phyloP scores from a whole-genome alignment of 2,113 vertebrate species.

The Amia ocellicauda region DNA sequence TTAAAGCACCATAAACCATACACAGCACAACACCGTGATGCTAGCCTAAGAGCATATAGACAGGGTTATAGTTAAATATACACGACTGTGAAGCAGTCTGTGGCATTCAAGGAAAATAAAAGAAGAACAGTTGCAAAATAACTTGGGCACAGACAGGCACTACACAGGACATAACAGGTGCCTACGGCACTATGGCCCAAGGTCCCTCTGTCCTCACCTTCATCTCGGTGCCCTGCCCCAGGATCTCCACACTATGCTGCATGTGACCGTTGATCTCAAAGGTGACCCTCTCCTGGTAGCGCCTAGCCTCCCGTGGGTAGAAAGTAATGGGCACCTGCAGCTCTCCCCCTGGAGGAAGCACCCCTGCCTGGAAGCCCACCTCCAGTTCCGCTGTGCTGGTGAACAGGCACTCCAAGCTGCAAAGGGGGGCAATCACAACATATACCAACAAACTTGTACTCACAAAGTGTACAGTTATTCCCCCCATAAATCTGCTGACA shows the following conservation, averaged over 20 bases:
- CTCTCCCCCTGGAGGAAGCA: conserved; percentile 62
- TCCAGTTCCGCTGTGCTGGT: conserved; percentile 60
- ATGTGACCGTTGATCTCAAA: conserved; percentile 75
- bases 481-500: too few species aligned
- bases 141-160: too few species aligned
- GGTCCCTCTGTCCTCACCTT: conserved; percentile 67
- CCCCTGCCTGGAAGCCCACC: conserved; percentile 51
- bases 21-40: not conserved
- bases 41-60: too few species aligned
- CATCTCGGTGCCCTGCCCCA: conserved; percentile 74
- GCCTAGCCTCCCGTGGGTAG: conserved; percentile 62
- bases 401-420: conserved; percentile 76
- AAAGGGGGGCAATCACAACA: not conserved
- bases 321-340: conserved; percentile 72
- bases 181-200: too few species aligned
- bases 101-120: too few species aligned
- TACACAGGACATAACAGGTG: too few species aligned
- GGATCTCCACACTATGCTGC: conserved; percentile 65
- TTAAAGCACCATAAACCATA: not conserved
- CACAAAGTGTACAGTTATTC: too few species aligned
- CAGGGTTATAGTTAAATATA: not conserved
- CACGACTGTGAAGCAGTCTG: too few species aligned
- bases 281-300: conserved; percentile 67
- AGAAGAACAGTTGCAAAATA: too few species aligned
- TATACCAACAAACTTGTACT: not conserved